phyloP scores from a whole-genome alignment of 2,888 invertebrate genomes.

The Corbicula japonica region DNA sequence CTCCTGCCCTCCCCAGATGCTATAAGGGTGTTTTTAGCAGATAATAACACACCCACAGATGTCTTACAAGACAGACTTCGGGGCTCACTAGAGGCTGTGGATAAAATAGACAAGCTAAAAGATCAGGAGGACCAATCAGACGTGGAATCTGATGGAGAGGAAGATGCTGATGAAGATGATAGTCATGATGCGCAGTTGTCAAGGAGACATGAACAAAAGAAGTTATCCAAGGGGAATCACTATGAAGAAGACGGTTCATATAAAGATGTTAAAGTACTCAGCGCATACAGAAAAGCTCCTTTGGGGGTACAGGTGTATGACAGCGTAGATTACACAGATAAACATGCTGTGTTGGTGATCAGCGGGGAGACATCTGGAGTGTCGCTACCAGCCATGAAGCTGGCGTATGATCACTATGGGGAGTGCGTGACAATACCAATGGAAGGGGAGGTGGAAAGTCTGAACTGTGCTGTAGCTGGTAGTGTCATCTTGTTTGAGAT shows the following conservation, averaged over 20 bases:
- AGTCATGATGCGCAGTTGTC: not conserved
- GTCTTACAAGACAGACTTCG: slow-evolving; percentile 34
- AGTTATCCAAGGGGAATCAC: slow-evolving; percentile 15
- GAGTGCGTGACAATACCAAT: slow-evolving; percentile 93
- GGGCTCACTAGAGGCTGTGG: slow-evolving; percentile 31
- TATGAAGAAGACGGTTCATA: slow-evolving; percentile 33
- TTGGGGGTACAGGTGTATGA: slow-evolving; percentile 67
- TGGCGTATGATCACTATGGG: slow-evolving; percentile 89
- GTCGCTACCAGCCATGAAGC: slow-evolving; percentile 90
- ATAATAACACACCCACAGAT: slow-evolving; percentile 46
- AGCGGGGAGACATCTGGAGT: slow-evolving; percentile 97
- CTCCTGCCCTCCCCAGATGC: slow-evolving; percentile 86
- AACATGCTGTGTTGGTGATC: slow-evolving; percentile 90
- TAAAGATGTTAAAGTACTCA: slow-evolving; percentile 16
- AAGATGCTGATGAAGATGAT: slow-evolving; percentile 12
- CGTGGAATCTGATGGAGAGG: slow-evolving; percentile 8
- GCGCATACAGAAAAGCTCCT: slow-evolving; percentile 63
- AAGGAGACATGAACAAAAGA: too few species aligned
- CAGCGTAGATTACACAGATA: slow-evolving; percentile 56
- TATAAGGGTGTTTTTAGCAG: slow-evolving; percentile 81
- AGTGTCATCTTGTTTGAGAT: slow-evolving; percentile 95
- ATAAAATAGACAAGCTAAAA: slow-evolving; percentile 41
- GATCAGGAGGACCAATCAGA: slow-evolving; percentile 16
- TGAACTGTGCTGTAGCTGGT: slow-evolving; percentile 94
- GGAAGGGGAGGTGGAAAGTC: slow-evolving; percentile 92